phyloP scores from a whole-genome alignment of 2,888 invertebrate species.

The Cheilosia pagana region DNA sequence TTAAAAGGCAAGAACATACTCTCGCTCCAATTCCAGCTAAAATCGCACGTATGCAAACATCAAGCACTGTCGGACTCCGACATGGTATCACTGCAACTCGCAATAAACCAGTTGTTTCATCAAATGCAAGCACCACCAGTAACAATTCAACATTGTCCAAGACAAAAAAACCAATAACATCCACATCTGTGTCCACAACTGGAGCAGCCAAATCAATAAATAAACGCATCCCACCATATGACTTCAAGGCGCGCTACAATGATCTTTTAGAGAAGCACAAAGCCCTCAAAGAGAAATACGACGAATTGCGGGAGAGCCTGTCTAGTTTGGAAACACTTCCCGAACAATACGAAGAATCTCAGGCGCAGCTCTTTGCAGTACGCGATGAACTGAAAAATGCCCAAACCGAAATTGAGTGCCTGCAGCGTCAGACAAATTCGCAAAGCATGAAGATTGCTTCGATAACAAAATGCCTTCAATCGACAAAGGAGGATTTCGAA shows the following conservation, averaged over 20 bases:
- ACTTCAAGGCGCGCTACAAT: constrained; percentile 87
- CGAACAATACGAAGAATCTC: constrained; percentile 84
- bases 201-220: constrained; percentile 80
- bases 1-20: constrained; percentile 79
- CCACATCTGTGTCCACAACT: constrained; percentile 74
- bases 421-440: constrained; percentile 79
- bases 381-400: constrained; percentile 79
- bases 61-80: neutral
- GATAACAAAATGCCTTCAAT: constrained; percentile 78
- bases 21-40: constrained; percentile 80
- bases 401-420: constrained; percentile 79
- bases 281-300: constrained; percentile 84
- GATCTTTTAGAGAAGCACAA: constrained; percentile 86
- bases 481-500: constrained; percentile 79
- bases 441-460: constrained; percentile 79
- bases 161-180: constrained; percentile 41
- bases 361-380: constrained; percentile 79
- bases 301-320: constrained; percentile 84
- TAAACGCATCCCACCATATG: constrained; percentile 87
- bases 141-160: constrained; percentile 45
- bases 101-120: constrained; percentile 12
- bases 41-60: constrained; percentile 76
- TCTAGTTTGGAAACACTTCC: constrained; percentile 84
- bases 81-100: constrained; percentile 7
- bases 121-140: constrained; percentile 33